A percentile compares a stretch with the other conserved stretches of the same genome.
Evolutionary conservation across 92 coral and sea anemone species (phyloP).

Genomic region (Zoanthus gigantus): DNA sequence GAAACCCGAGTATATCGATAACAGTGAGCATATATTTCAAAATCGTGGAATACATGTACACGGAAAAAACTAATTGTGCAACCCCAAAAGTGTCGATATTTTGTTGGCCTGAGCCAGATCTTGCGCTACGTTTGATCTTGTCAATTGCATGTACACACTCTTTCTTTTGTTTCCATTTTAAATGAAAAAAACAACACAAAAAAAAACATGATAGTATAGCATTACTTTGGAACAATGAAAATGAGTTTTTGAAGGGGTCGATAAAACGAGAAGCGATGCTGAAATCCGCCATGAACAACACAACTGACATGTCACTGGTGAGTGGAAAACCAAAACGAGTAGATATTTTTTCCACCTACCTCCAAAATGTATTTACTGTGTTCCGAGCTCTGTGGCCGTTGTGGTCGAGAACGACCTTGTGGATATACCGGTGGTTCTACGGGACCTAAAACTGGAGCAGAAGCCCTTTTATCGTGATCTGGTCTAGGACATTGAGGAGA

Average conservation of each 20-base stretch:
- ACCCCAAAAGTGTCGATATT: background rate
- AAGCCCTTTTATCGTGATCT: slow-evolving; percentile 61
- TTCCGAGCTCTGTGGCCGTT: slow-evolving; percentile 42
- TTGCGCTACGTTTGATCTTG: background rate
- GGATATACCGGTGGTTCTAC: slow-evolving; percentile 26
- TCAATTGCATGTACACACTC: background rate
- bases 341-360: background rate
- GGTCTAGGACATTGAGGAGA: slow-evolving; percentile 72
- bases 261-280: background rate
- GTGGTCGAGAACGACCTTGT: slow-evolving; percentile 34
- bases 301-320: background rate
- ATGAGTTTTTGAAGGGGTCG: background rate
- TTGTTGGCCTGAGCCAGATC: background rate
- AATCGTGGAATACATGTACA: background rate
- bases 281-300: slow-evolving; percentile 2
- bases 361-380: slow-evolving; percentile 23
- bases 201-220: background rate
- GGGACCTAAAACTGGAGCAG: slow-evolving; percentile 50
- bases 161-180: background rate
- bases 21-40: background rate
- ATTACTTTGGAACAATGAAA: background rate
- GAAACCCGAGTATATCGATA: background rate
- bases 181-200: background rate
- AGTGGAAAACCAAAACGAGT: background rate
- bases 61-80: slow-evolving; percentile 24